Base-by-base conservation (phyloP, 2,113 vertebrate genomes). In the Brachyhypopomus gauderio region DNA sequence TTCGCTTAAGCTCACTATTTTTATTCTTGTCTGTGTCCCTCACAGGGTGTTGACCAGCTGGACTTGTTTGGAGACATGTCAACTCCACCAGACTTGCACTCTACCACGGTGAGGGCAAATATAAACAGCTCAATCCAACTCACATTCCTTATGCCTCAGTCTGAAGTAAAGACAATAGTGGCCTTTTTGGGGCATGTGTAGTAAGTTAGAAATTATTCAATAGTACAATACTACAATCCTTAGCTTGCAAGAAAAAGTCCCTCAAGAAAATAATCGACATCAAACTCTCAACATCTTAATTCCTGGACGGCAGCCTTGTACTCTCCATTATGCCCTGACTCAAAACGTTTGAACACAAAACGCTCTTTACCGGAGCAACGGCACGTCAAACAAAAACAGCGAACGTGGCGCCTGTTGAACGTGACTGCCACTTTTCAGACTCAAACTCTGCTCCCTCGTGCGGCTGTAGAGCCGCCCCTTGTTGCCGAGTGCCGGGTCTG, bases 31-130 rank as follows among this genome's bases (percentile, higher is more conserved):
- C 38, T 77, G 55, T 81, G 66, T 19, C 17, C 30, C 83, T 90
- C 91, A 77, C 92, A 99, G 97, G 94, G 93, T 84, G 91, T 95
- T 89, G 94, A 97, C 80, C 96, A 97, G 89, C 93, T 95, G 91
- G 94, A 97, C 89, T 93, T 99, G 85, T 99, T 99, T 93, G 98
- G 97, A 91, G 96, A 93, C 94, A 98, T 99, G 95, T 97, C 97
- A 77, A 99, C 98, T 84, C 97, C 97, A 38, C 97, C 97, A 89
- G 96, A 98, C 89, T 90, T 98, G 82, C 94, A 86, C 89, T 91
- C 92, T 91, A 91, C 95, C 78, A 92, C 94, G 89, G 97, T 99
- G 95, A 98, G 80, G 30, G 6, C n/a, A 14, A 19, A 41, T 36
- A 56, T 23, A 72, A 77, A 73, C 69, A 72, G 17, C 72, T 58